These are phyloP conservation scores for Ridgeia piscesae DNA, from an alignment of 1,140 invertebrate genomes.

Conservation along the genomic window DNA sequence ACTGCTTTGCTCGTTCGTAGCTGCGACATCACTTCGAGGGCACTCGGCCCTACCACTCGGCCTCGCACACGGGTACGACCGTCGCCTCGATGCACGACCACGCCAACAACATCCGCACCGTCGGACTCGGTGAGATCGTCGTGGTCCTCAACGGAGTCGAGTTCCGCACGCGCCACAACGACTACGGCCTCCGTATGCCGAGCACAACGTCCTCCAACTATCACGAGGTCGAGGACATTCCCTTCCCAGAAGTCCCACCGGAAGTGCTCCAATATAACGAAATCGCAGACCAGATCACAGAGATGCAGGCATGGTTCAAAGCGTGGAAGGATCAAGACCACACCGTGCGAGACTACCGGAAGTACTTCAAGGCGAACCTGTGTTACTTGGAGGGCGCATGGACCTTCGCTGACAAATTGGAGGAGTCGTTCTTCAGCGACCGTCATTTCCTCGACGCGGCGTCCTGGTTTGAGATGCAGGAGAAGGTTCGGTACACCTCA, in stretches of 20 bases:
- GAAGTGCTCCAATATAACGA: too few relatives aligned
- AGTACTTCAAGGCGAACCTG: conserved; percentile 47
- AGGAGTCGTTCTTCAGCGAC: conserved; percentile 39
- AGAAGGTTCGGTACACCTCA: conserved; percentile 21
- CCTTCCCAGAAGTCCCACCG: conserved; percentile 28
- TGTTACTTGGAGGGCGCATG: conserved; percentile 50
- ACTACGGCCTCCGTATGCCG: conserved; percentile 28
- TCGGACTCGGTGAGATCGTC: conserved; percentile 45
- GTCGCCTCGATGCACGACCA: conserved; percentile 27
- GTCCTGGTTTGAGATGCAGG: conserved; percentile 26
- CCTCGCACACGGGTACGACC: not conserved
- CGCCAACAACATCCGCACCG: conserved; percentile 39
- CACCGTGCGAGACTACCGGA: conserved; percentile 26
- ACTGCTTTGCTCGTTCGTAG: too few relatives aligned
- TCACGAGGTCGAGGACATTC: conserved; percentile 24
- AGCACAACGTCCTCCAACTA: conserved; percentile 8
- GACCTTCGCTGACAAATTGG: conserved; percentile 34
- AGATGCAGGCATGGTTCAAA: too few relatives aligned
- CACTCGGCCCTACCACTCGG: too few relatives aligned
- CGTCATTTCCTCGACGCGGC: conserved; percentile 28
- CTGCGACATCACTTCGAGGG: too few relatives aligned
- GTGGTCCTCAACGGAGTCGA: conserved; percentile 34
- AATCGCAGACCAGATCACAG: too few relatives aligned
- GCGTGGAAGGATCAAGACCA: conserved; percentile 15
- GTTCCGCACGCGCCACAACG: conserved; percentile 32